Base-by-base conservation (phyloP, 2,113 vertebrate genomes). In the Osmerus mordax region DNA sequence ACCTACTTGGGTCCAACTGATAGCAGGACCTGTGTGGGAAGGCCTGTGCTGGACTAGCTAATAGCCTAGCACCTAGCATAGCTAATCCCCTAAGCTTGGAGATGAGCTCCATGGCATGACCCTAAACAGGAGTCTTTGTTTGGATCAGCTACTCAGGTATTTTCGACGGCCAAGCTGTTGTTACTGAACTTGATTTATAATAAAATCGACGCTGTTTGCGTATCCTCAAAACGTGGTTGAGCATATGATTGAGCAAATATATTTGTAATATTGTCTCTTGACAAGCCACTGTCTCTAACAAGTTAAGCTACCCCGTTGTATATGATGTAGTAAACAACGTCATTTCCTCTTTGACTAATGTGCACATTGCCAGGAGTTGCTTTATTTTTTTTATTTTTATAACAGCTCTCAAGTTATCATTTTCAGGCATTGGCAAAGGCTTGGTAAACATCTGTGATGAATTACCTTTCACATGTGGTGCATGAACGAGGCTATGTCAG, bases 11-110 rank as follows among this genome's bases (percentile, higher is more conserved):
- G 41, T 47, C 41, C 6, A 47, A 47, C 41, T 47, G 41, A 7
- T 47, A 47, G 32, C 41, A 11, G 41, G 41, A 47, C 41, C 41
- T 21, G 60, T 21, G 60, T 58, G 87, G 87, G 80, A 88, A 89
- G 87, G 87, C 85, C 87, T 70, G 69, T 72, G 79, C 80, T 83
- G 74, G 78, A 78, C 71, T 16, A 21, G n/a, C 15, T 65, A 19
- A 41, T 41, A 65, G 18, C 19, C 78, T 28, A 70, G 78, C 64
- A 79, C 78, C 82, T 75, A 75, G 81, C 84, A 82, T 47, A 85
- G 84, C 83, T 89, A 90, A 90, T 89, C 88, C 88, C 87, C 82
- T 87, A 86, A 86, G 83, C 89, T 84, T 83, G 82, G 83, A 82
- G 86, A 86, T 90, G 87, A 90, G 87, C 87, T 79, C 82, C 69